Evolutionary conservation across 2,888 invertebrate species (phyloP).

Genomic region (Sarcophaga rosellei): DNA sequence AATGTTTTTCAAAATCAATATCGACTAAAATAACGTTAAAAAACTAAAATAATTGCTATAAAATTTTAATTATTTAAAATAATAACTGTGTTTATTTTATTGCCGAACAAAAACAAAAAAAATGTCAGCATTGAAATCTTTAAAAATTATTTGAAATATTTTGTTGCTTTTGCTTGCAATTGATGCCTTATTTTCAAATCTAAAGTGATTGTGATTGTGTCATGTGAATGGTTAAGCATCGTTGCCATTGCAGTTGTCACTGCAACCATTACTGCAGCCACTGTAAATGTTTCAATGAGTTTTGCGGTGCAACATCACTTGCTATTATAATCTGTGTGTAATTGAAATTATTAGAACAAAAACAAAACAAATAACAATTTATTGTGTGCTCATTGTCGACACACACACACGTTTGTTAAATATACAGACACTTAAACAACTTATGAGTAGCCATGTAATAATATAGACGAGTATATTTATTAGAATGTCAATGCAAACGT

Average conservation of each 20-base stretch:
- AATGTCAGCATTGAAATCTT: conserved; percentile 26
- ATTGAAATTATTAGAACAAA: conserved; percentile 13
- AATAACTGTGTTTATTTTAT: conserved; percentile 1
- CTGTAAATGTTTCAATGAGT: conserved; percentile 15
- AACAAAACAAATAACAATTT: too few species aligned
- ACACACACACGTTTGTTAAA: neutral
- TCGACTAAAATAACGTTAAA: too few species aligned
- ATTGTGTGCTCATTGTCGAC: neutral
- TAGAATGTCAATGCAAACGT: conserved; percentile 23
- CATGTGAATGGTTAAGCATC: conserved; percentile 17
- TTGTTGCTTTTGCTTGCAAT: neutral
- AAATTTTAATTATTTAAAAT: neutral
- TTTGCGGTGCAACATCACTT: conserved; percentile 8
- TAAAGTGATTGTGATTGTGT: neutral
- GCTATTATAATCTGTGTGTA: conserved; percentile 18
- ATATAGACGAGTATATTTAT: neutral
- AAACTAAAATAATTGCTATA: conserved; percentile 3
- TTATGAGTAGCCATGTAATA: conserved; percentile 3
- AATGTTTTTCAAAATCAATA: too few species aligned
- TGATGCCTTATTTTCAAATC: neutral
- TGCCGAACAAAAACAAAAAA: conserved; percentile 7
- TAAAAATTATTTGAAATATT: conserved; percentile 9
- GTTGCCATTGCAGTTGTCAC: neutral
- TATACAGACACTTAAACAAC: neutral
- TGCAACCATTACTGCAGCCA: neutral